phyloP scores from a whole-genome alignment of 1,140 invertebrate genomes.

The Pseudomyrmex pallidus region DNA sequence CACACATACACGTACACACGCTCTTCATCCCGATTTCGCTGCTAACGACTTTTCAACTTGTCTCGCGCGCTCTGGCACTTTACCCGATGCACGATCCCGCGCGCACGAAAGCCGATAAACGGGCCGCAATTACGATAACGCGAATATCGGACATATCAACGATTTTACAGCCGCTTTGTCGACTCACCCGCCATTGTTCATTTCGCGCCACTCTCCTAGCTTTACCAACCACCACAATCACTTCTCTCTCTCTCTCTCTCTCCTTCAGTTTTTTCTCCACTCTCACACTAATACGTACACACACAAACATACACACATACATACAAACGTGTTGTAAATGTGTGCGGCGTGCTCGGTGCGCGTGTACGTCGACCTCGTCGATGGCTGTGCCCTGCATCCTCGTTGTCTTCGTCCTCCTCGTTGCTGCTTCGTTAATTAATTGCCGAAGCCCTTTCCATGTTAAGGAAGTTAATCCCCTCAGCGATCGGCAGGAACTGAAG shows the following conservation, averaged over 20 bases:
- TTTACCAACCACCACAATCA: background rate
- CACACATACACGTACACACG: background rate
- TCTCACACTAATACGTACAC: background rate
- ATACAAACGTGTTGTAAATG: background rate
- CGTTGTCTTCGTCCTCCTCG: background rate
- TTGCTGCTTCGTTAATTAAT: constrained; percentile 40
- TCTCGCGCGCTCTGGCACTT: background rate
- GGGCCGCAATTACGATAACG: constrained; percentile 19
- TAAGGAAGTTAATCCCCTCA: constrained; percentile 30
- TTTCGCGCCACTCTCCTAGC: background rate
- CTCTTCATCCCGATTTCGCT: background rate
- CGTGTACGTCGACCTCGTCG: background rate
- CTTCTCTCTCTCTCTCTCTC: no score
- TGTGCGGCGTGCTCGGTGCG: no score
- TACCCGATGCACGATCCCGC: background rate
- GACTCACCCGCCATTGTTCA: constrained; percentile 42
- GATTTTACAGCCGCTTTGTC: constrained; percentile 38
- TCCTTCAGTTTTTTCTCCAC: background rate
- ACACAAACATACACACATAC: no score
- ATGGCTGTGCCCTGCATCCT: background rate
- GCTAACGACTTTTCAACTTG: background rate
- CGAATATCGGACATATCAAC: background rate
- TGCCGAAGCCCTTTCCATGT: background rate
- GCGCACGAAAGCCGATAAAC: background rate
- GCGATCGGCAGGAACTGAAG: constrained; percentile 42